Base-by-base conservation (phyloP, 2,113 vertebrate genomes). In the Hydropotes inermis region DNA sequence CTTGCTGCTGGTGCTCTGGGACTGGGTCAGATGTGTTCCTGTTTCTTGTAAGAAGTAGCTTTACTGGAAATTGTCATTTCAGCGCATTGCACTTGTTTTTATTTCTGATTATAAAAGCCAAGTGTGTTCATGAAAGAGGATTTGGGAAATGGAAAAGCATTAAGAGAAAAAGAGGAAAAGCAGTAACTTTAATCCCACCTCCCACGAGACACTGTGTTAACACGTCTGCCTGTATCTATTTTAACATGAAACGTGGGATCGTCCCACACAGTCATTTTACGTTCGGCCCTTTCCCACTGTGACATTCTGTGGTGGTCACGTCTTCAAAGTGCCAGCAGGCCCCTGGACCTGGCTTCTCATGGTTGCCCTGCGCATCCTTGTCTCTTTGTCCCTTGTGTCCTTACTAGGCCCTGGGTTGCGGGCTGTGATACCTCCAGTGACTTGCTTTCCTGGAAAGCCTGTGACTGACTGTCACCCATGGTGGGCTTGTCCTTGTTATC, bases 311-410 rank as follows among this genome's bases (percentile, higher is more conserved):
- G 1, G 23, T 27, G 60, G 27, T 30, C 50, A 70, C 0, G 0
- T 50, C 14, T 45, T 55, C 14, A 43, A 23, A 60, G 47, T 11
- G 33, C 50, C 21, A 28, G 6, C 55, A n/a, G 64, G 27, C 21
- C 87, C 57, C 47, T 27, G 12, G 15, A 47, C 78, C 30, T 43
- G 87, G 28, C 36, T 54, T 55, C 17, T 3, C 4, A 28, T 8
- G 12, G 8, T 15, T 79, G 64, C 27, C 45, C 8, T 2, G 6
- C 0, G 1, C 5, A 3, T 19, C 7, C 21, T 45, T 1, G 0
- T 89, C n/a, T 36, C 5, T 57, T 88, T 2, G 0, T 57, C 47
- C 50, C 28, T 6, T 0, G 58, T 19, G 21, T 82, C 33, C 52
- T 74, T 6, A 27, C 16, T 4, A n/a, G 21, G 54, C 33, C 39